phyloP scores from a whole-genome alignment of 2,113 vertebrate species.

The Perca fluviatilis region DNA sequence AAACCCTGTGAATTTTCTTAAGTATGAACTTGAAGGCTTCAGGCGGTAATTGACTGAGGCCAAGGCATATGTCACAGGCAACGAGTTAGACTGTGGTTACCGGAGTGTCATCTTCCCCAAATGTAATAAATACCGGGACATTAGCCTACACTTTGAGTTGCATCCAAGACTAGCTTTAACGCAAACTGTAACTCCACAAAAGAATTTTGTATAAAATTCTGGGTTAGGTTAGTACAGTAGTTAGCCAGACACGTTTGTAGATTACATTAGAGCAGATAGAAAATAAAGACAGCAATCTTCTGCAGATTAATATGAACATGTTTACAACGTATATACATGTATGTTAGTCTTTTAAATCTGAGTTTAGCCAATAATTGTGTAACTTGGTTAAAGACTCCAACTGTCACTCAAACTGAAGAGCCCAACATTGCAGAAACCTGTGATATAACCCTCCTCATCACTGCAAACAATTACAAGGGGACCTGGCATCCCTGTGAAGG shows the following conservation, averaged over 20 bases:
- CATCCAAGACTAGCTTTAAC: not conserved
- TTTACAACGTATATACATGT: not conserved
- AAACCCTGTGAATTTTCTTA: too few relatives aligned
- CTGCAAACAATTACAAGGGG: constrained; percentile 68
- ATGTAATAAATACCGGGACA: not conserved
- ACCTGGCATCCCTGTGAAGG: constrained; percentile 63
- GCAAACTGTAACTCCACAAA: not conserved
- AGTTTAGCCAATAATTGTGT: not conserved
- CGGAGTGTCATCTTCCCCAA: not conserved
- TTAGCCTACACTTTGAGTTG: not conserved
- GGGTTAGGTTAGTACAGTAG: not conserved
- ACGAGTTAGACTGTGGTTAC: not conserved
- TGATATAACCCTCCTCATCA: constrained; percentile 42
- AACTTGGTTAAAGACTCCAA: constrained; percentile 10
- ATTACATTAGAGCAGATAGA: not conserved
- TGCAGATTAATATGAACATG: not conserved
- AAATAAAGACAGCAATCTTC: not conserved
- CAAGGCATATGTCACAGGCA: not conserved
- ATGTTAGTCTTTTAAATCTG: constrained; percentile 11
- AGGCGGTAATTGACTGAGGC: not conserved
- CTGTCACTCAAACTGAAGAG: constrained; percentile 22
- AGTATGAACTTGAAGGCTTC: not conserved
- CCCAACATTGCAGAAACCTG: constrained; percentile 28
- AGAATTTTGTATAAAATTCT: not conserved
- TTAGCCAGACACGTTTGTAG: not conserved